Evolutionary conservation across 2,113 vertebrate species (phyloP).

Genomic region (Nycticorax nycticorax): DNA sequence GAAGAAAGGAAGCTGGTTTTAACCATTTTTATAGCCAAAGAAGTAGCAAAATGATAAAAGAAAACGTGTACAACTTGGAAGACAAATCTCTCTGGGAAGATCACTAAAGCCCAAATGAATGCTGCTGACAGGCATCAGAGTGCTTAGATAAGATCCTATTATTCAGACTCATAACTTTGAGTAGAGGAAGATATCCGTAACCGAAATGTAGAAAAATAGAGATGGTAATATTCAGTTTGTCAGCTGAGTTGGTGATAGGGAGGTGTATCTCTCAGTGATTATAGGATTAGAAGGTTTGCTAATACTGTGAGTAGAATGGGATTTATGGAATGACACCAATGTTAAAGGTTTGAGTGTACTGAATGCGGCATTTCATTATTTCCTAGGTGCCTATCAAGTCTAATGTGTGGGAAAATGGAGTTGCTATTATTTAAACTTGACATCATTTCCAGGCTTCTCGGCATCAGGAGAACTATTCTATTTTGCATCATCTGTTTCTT

Average conservation of each 20-base stretch:
- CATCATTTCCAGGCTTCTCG: conserved; percentile 11
- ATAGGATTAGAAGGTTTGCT: conserved; percentile 56
- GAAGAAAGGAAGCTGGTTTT: not conserved
- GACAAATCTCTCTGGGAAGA: conserved; percentile 42
- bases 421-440: conserved; percentile 54
- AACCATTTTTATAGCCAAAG: not conserved
- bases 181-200: conserved; percentile 44
- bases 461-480: conserved; percentile 49
- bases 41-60: not conserved
- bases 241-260: conserved; percentile 42
- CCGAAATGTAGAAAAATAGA: conserved; percentile 30
- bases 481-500: conserved; percentile 53
- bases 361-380: conserved; percentile 1
- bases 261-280: conserved; percentile 50
- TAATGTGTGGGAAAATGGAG: not conserved
- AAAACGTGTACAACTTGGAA: not conserved
- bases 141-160: conserved; percentile 45
- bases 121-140: conserved; percentile 41
- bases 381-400: not conserved
- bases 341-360: conserved; percentile 8
- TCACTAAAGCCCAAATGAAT: conserved; percentile 31
- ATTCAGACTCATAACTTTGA: conserved; percentile 48
- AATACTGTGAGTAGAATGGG: conserved; percentile 50
- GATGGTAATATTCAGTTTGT: conserved; percentile 55
- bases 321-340: conserved; percentile 50